Evolutionary conservation across 2,888 invertebrate species (phyloP).

Genomic region (Microlaimidae sp.): DNA sequence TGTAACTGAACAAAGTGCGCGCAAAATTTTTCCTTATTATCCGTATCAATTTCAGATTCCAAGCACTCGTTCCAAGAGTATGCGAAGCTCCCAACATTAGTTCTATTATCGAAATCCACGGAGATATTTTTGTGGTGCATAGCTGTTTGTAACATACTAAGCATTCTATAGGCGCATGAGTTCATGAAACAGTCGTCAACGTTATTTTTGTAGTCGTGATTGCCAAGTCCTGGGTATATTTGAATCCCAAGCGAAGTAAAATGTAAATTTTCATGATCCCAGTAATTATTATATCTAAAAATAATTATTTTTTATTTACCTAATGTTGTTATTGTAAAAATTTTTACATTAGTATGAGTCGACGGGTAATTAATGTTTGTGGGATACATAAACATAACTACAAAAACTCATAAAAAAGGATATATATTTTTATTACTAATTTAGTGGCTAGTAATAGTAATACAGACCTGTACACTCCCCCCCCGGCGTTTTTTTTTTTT

Average conservation of each 20-base stretch:
- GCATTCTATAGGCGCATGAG: conserved; percentile 23
- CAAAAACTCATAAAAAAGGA: no score
- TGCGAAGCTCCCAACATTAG: conserved; percentile 4
- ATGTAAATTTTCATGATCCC: neutral
- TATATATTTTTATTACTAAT: no score
- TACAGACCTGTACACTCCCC: no score
- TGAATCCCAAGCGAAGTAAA: conserved; percentile 20
- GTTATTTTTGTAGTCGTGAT: conserved; percentile 34
- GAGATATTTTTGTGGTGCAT: no score
- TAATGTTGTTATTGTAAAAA: neutral
- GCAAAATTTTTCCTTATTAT: neutral
- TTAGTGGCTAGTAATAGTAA: no score
- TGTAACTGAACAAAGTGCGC: conserved; percentile 5
- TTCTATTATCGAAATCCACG: no score
- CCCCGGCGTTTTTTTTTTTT: no score
- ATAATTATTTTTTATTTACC: neutral
- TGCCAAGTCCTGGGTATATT: conserved; percentile 28
- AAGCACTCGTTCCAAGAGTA: conserved; percentile 16
- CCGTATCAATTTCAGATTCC: no score
- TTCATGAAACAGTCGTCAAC: conserved; percentile 25
- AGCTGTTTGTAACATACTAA: no score
- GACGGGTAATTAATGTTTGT: conserved; percentile 18
- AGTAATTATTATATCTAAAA: neutral
- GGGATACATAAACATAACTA: no score
- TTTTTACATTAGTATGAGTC: neutral